Percentiles rank a stretch among this genome's conserved stretches.
Conservation (phyloP, 2,888 invertebrate genomes). For the Philereme vetulata region DNA sequence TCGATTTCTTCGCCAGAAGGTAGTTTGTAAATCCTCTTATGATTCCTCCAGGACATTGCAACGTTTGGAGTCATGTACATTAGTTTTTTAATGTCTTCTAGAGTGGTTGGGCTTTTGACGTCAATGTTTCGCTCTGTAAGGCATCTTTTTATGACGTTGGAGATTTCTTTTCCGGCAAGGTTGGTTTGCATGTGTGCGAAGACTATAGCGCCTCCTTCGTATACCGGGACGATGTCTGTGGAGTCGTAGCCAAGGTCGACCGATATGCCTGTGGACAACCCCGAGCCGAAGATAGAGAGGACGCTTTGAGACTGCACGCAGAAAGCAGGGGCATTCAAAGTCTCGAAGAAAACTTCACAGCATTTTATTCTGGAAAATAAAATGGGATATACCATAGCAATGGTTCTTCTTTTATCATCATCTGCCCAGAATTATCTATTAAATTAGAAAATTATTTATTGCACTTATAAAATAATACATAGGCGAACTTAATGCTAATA, state of each 20-base stretch:
- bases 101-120: constrained; percentile 33
- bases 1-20: constrained; percentile 58
- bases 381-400: too few relatives aligned
- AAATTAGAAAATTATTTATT: too few relatives aligned
- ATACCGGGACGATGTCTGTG: constrained; percentile 60
- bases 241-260: constrained; percentile 66
- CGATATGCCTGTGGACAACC: constrained; percentile 64
- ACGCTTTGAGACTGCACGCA: constrained; percentile 65
- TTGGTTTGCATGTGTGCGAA: constrained; percentile 63
- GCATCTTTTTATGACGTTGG: constrained; percentile 47
- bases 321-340: constrained; percentile 61
- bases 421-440: too few relatives aligned
- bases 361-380: constrained; percentile 58
- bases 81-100: constrained; percentile 51
- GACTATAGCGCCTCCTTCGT: constrained; percentile 61
- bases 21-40: constrained; percentile 44
- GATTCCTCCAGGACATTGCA: constrained; percentile 39
- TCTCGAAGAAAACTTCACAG: constrained; percentile 71
- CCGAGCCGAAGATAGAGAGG: constrained; percentile 65
- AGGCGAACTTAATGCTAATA: too few relatives aligned
- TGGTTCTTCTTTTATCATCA: too few relatives aligned
- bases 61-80: constrained; percentile 52
- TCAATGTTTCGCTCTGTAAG: constrained; percentile 45
- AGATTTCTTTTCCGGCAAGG: constrained; percentile 52
- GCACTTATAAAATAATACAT: too few relatives aligned